phyloP scores from a whole-genome alignment of 2,888 invertebrate species.

The Synanthedon tipuliformis region DNA sequence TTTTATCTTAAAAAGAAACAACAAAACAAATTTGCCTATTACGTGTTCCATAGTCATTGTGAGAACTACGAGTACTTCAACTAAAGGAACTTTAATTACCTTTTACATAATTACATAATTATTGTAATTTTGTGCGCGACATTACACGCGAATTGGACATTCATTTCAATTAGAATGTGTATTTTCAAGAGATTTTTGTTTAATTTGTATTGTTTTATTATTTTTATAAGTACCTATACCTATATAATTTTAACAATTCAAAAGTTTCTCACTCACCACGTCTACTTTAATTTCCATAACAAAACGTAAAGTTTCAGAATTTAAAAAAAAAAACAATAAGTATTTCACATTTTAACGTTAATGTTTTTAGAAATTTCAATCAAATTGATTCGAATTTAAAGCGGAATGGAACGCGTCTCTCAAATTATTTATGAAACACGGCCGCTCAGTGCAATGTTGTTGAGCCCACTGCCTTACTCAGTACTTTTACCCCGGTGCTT shows the following conservation, averaged over 20 bases:
- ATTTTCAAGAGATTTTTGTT: not conserved
- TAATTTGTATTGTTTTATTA: not conserved
- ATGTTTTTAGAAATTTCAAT: too few species aligned
- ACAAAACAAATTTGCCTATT: not conserved
- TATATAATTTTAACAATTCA: too few species aligned
- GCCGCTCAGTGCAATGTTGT: conserved; percentile 23
- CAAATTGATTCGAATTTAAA: not conserved
- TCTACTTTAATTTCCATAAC: conserved; percentile 54
- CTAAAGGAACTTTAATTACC: not conserved
- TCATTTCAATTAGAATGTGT: not conserved
- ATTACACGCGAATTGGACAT: not conserved
- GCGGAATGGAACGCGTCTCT: not conserved
- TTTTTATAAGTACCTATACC: too few species aligned
- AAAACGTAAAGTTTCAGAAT: not conserved
- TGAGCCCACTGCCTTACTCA: conserved; percentile 19
- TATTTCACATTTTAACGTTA: too few species aligned
- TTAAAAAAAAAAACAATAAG: too few species aligned
- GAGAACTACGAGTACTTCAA: not conserved
- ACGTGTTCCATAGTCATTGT: not conserved
- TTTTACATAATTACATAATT: not conserved
- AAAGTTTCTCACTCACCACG: conserved; percentile 39
- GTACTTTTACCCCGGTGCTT: too few species aligned
- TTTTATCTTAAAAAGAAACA: not conserved
- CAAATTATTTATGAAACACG: conserved; percentile 12
- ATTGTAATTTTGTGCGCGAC: not conserved